Base-by-base conservation (phyloP, 2,113 vertebrate species). In the Chaenogobius annularis region DNA sequence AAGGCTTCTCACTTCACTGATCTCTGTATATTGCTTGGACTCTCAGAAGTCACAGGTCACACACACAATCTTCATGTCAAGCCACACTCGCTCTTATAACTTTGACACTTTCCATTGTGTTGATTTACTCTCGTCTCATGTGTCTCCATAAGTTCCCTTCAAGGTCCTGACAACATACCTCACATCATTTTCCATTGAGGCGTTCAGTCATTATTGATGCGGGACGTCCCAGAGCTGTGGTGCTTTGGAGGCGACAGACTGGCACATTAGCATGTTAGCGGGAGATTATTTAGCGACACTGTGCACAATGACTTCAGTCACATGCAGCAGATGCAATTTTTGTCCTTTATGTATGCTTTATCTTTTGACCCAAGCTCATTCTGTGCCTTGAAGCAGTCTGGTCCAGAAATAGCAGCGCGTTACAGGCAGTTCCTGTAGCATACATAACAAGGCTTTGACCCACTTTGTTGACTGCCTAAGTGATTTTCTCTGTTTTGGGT, bases 401-500 rank as follows among this genome's bases (percentile, higher is more conserved):
- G 59, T 17, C 37, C 20, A 13, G 20, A 73, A 10, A 35, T 26
- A 43, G 31, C 14, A 1, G 13, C 19, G 76, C n/a, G 59, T 48
- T 80, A 35, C 73, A 79, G 74, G 74, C 83, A 63, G 82, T 71
- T 70, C 80, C 74, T 77, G 64, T 78, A 63, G 72, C 75, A 70
- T 70, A 44, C 70, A 79, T 79, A 77, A 79, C 74, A 83, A 66
- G 78, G 77, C 78, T 81, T 66, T 87, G 80, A 86, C 87, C 86
- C 80, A 83, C 61, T 88, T 88, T 78, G 31, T 72, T 52, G 70
- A 73, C 70, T 37, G 37, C 61, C 65, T 82, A 76, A 88, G 84
- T 87, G 83, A 71, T 72, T 82, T 87, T 84, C 73, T 82, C 84
- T 87, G 82, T 77, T 83, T 88, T 76, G 61, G 69, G 67, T 81